Evolutionary conservation across 2,888 invertebrate species (phyloP).

Genomic region (Fragum sueziense): DNA sequence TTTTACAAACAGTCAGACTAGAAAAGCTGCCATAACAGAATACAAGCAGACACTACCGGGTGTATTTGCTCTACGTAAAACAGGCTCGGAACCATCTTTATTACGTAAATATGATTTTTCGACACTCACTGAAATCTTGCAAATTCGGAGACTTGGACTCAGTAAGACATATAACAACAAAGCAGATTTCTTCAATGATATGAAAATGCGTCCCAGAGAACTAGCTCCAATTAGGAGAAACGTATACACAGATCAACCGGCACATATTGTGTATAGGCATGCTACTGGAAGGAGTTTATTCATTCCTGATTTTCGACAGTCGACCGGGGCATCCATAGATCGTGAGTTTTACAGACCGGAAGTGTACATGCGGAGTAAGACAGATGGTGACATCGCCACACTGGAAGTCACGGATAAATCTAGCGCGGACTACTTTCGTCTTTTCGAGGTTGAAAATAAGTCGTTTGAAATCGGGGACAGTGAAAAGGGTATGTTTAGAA

Average conservation of each 20-base stretch:
- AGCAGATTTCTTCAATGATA: conserved; percentile 2
- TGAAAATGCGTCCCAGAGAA: neutral
- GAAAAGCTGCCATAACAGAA: neutral
- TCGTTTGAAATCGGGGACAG: neutral
- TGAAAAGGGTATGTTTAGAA: neutral
- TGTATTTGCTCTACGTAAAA: conserved; percentile 6
- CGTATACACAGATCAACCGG: neutral
- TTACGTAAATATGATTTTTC: conserved; percentile 10
- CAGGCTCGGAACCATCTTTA: neutral
- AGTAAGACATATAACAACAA: neutral
- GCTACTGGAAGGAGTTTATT: neutral
- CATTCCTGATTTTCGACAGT: neutral
- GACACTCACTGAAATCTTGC: neutral
- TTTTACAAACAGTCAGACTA: neutral
- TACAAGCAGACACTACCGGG: neutral
- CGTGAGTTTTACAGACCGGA: neutral
- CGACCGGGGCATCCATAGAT: neutral
- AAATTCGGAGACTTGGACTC: neutral
- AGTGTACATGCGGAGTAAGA: conserved; percentile 7
- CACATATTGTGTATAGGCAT: neutral
- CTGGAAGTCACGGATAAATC: neutral
- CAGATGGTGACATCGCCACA: neutral
- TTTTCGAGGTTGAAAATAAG: neutral
- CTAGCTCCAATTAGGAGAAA: neutral
- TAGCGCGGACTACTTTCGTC: conserved; percentile 9